Evolutionary conservation across 2,113 vertebrate species (phyloP).

Genomic region (Perognathus longimembris): DNA sequence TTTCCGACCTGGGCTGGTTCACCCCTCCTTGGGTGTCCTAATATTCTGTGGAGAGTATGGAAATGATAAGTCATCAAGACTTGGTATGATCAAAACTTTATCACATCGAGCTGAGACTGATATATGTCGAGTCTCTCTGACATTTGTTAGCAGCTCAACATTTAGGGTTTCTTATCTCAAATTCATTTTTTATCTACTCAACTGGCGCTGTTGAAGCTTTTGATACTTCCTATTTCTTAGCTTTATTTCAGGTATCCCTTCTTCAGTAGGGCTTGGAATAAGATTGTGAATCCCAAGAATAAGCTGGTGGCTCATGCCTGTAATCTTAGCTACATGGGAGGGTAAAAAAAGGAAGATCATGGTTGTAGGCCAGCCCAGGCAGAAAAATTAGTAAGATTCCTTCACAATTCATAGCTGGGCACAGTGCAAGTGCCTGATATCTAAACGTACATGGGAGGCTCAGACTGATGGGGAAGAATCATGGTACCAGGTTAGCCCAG

Average conservation of each 20-base stretch:
- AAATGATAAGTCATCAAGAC: neutral
- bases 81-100: neutral
- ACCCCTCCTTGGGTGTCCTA: no score
- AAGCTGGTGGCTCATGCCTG: neutral
- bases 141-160: neutral
- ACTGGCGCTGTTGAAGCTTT: neutral
- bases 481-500: no score
- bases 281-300: neutral
- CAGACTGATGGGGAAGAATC: no score
- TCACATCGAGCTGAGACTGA: neutral
- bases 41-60: neutral
- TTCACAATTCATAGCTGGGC: no score
- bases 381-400: no score
- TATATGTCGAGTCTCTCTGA: neutral
- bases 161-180: constrained; percentile 16
- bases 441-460: no score
- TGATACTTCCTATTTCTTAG: constrained; percentile 6
- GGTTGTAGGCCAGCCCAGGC: no score
- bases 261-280: constrained; percentile 20
- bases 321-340: no score
- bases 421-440: no score
- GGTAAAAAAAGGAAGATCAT: no score
- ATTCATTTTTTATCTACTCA: neutral
- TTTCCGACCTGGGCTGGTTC: no score
- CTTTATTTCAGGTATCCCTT: constrained; percentile 7